Conservation (phyloP, 2,113 vertebrate species). For the Nyctereutes procyonoides region DNA sequence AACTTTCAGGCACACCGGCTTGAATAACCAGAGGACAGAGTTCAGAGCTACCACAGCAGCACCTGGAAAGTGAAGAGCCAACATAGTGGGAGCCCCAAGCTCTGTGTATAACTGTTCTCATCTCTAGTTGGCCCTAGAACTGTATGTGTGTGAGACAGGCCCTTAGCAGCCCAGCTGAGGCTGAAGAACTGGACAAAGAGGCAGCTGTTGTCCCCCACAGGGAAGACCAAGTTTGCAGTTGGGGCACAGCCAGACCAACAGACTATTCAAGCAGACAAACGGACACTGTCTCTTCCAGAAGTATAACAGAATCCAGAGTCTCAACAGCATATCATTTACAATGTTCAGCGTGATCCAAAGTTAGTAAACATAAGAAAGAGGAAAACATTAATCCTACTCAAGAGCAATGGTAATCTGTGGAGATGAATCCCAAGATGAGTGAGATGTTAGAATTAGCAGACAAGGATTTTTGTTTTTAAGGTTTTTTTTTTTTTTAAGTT, state of each 20-base stretch:
- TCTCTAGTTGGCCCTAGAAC: background rate
- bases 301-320: background rate
- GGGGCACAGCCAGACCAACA: background rate
- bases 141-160: background rate
- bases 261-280: background rate
- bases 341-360: background rate
- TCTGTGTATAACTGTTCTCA: background rate
- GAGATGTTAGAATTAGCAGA: background rate
- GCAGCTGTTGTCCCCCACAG: background rate
- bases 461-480: background rate
- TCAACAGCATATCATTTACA: background rate
- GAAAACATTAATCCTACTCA: background rate
- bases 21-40: background rate
- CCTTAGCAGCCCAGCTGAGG: background rate
- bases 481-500: background rate
- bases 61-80: background rate
- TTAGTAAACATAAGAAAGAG: background rate
- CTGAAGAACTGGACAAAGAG: background rate
- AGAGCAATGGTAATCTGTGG: background rate
- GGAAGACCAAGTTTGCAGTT: background rate
- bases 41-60: background rate
- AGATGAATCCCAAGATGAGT: background rate
- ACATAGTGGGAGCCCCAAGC: background rate
- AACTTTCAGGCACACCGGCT: background rate
- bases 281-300: background rate